These are phyloP conservation scores for Centropyge bicolor DNA, from an alignment of 2,797 vertebrate genomes.

Conservation along the genomic window DNA sequence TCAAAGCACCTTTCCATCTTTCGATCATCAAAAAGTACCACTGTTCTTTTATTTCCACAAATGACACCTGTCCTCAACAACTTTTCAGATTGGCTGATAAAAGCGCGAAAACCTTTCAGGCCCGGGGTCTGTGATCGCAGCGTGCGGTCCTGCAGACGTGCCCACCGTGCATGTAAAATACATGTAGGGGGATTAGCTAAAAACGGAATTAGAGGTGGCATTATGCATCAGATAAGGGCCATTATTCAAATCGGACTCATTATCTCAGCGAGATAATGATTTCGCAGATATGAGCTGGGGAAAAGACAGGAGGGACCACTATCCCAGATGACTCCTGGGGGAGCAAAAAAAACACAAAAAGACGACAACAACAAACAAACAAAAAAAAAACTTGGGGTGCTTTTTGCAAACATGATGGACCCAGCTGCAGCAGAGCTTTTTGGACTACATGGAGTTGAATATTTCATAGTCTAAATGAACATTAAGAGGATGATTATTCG, in stretches of 20 bases:
- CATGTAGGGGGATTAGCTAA: constrained; percentile 62
- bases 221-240: constrained; percentile 68
- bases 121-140: constrained; percentile 32
- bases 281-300: constrained; percentile 45
- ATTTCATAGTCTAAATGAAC: constrained; percentile 22
- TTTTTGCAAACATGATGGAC: constrained; percentile 28
- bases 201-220: constrained; percentile 54
- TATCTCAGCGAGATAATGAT: constrained; percentile 60
- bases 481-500: constrained; percentile 23
- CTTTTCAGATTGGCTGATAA: constrained; percentile 27
- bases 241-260: constrained; percentile 75
- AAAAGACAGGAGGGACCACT: constrained; percentile 34
- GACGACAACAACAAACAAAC: constrained; percentile 5
- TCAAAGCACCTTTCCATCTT: constrained; percentile 2
- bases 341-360: constrained; percentile 40
- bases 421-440: constrained; percentile 27
- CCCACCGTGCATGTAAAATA: constrained; percentile 65
- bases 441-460: constrained; percentile 12
- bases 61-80: constrained; percentile 2
- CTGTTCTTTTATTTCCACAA: constrained; percentile 13
- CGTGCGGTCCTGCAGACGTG: constrained; percentile 46
- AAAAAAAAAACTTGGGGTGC: background rate
- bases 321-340: constrained; percentile 35
- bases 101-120: constrained; percentile 14
- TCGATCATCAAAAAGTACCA: background rate